Base-by-base conservation (phyloP, 2,113 vertebrate species). In the Micronisus gabar region DNA sequence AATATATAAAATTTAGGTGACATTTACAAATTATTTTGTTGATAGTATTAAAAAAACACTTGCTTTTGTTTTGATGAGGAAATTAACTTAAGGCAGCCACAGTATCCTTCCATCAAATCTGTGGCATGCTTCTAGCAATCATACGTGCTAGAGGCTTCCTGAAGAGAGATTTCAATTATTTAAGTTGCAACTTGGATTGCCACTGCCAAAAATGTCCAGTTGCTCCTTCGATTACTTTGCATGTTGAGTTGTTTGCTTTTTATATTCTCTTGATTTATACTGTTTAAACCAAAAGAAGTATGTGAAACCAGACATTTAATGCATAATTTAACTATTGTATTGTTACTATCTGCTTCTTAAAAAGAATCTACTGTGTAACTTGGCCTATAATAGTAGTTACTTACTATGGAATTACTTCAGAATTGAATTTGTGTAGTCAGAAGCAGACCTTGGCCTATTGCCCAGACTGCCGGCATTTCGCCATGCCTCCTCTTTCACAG, bases 341-440 rank as follows among this genome's bases (percentile, higher is more conserved):
- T 91, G 62, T 93, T 96, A 81, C 91, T 97, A 95, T 90, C 88
- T 96, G 78, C 94, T 96, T 36, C 86, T 97, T 97, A 87, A 95
- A 94, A 95, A 95, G 95, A 95, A 96, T 91, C 93, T 68, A 87
- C 86, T 66, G 14, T 93, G 67, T 93, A 97, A 91, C 84, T 94
- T 97, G 73, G 84, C 81, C 75, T 93, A 70, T 91, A 94, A 82
- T 92, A 93, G 47, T 73, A 95, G 89, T 91, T 82, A 81, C 86
- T 94, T 92, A 73, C 86, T 89, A 6, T 50, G 83, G 95, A 97
- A 95, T 91, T 91, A 61, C 86, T 95, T 43, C 26, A 79, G 95
- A 89, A 89, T 93, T 95, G 81, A 93, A 91, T 96, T 91, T 92
- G 73, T 85, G 70, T 26, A 88, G 93, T 74, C 83, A 87, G 90